Percentiles rank a stretch among this genome's conserved stretches.
phyloP scores from a whole-genome alignment of 2,888 invertebrate genomes.

The Lasioglossum villosulum region DNA sequence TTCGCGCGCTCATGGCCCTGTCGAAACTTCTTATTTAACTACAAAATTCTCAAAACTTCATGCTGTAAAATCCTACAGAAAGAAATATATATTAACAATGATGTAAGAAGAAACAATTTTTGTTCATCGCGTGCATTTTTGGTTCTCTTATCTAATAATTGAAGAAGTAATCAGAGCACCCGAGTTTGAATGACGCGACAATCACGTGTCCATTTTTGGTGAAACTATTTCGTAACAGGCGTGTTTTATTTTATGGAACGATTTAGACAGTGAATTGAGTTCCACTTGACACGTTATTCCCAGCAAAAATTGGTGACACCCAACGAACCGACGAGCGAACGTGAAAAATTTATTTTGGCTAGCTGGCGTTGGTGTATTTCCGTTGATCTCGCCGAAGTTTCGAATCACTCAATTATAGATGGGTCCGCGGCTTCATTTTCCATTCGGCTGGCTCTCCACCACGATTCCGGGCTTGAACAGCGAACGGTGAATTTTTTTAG shows the following conservation, averaged over 20 bases:
- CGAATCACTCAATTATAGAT: not conserved
- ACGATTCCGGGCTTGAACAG: not conserved
- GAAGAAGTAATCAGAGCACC: not conserved
- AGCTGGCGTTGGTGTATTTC: not conserved
- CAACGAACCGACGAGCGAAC: not conserved
- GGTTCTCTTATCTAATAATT: not conserved
- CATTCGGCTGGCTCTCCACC: constrained; percentile 48
- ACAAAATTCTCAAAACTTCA: not conserved
- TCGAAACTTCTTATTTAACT: not conserved
- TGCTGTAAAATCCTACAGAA: not conserved
- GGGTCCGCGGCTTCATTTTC: constrained; percentile 38
- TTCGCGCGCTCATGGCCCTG: not conserved
- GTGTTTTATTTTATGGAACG: not conserved
- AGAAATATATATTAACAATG: not conserved
- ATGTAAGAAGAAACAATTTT: not conserved
- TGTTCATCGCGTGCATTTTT: no score
- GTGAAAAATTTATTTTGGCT: not conserved
- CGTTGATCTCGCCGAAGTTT: not conserved
- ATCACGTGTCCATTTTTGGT: not conserved
- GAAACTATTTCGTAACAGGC: not conserved
- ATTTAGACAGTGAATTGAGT: not conserved
- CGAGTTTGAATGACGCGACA: not conserved
- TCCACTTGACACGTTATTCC: not conserved
- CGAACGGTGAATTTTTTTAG: constrained; percentile 43
- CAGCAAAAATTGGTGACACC: not conserved